A percentile compares a stretch with the other conserved stretches of the same genome.
Conservation (phyloP, 2,797 vertebrate species). For the Ctenosaura bakeri region DNA sequence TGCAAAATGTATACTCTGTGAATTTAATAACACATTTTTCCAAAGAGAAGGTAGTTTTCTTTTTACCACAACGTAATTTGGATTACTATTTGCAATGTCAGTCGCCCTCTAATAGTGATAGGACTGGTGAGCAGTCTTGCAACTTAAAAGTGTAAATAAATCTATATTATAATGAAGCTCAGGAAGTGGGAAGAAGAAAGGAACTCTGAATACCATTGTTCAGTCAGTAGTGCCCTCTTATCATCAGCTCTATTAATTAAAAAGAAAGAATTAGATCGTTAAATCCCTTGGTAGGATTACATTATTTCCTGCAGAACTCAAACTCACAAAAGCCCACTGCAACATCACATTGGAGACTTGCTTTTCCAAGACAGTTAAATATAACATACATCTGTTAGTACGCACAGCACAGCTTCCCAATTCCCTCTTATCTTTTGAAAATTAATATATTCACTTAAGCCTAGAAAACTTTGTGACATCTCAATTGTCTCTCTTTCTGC, state of each 20-base stretch:
- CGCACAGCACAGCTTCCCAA: slow-evolving; percentile 31
- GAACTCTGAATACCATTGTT: slow-evolving; percentile 21
- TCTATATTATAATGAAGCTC: slow-evolving; percentile 24
- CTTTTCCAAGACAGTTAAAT: slow-evolving; percentile 56
- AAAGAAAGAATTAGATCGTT: slow-evolving; percentile 48
- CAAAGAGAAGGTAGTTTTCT: background rate
- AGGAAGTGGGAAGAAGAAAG: slow-evolving; percentile 31
- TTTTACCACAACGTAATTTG: background rate
- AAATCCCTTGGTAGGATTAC: slow-evolving; percentile 61
- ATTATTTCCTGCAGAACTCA: slow-evolving; percentile 66
- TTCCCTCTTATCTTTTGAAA: slow-evolving; percentile 55
- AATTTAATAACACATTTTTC: background rate
- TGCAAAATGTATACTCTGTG: background rate
- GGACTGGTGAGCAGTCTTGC: slow-evolving; percentile 29
- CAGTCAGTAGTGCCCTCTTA: background rate
- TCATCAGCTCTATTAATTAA: slow-evolving; percentile 61
- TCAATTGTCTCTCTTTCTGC: slow-evolving; percentile 39
- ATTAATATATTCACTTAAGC: slow-evolving; percentile 38
- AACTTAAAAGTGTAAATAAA: rapidly evolving
- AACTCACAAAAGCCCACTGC: slow-evolving; percentile 58
- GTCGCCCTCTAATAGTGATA: rapidly evolving
- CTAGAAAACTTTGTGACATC: slow-evolving; percentile 22
- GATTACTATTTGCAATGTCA: background rate
- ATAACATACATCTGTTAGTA: background rate
- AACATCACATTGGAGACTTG: slow-evolving; percentile 50